phyloP scores from a whole-genome alignment of 2,113 vertebrate species.

The Pluvialis apricaria region DNA sequence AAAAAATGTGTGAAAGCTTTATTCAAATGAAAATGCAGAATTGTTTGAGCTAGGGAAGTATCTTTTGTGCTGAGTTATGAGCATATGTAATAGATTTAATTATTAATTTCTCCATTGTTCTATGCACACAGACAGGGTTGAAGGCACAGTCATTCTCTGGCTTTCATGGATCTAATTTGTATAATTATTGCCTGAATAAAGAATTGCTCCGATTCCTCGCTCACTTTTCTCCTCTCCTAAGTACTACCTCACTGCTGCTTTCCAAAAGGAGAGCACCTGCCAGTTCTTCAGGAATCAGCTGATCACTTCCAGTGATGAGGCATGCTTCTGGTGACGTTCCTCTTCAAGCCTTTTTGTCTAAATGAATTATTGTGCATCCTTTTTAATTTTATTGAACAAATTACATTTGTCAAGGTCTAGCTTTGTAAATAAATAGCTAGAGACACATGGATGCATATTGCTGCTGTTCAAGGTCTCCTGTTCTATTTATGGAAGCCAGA shows the following conservation, averaged over 20 bases:
- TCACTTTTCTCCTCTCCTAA: constrained; percentile 50
- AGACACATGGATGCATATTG: constrained; percentile 79
- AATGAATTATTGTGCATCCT: constrained; percentile 80
- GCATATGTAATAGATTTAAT: constrained; percentile 98
- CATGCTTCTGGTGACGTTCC: constrained; percentile 50
- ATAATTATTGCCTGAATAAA: constrained; percentile 92
- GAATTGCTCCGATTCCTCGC: constrained; percentile 74
- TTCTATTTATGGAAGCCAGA: constrained; percentile 81
- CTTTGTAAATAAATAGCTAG: constrained; percentile 86
- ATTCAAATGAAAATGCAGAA: constrained; percentile 85
- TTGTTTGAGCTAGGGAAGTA: constrained; percentile 78
- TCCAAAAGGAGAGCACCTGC: constrained; percentile 81
- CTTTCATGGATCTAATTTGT: constrained; percentile 98
- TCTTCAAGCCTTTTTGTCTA: constrained; percentile 79
- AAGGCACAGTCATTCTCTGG: constrained; percentile 87
- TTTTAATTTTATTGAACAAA: constrained; percentile 85
- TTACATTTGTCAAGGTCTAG: constrained; percentile 82
- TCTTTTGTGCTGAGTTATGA: constrained; percentile 91
- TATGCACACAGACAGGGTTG: constrained; percentile 82
- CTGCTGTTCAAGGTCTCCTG: constrained; percentile 78
- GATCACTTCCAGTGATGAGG: constrained; percentile 74
- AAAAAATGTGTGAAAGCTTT: constrained; percentile 79
- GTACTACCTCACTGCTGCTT: constrained; percentile 74
- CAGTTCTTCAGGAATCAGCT: constrained; percentile 78
- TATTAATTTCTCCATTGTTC: constrained; percentile 90